Percentiles rank a stretch among this genome's conserved stretches.
phyloP scores from a whole-genome alignment of 2,113 vertebrate species.

The Clinocottus analis region DNA sequence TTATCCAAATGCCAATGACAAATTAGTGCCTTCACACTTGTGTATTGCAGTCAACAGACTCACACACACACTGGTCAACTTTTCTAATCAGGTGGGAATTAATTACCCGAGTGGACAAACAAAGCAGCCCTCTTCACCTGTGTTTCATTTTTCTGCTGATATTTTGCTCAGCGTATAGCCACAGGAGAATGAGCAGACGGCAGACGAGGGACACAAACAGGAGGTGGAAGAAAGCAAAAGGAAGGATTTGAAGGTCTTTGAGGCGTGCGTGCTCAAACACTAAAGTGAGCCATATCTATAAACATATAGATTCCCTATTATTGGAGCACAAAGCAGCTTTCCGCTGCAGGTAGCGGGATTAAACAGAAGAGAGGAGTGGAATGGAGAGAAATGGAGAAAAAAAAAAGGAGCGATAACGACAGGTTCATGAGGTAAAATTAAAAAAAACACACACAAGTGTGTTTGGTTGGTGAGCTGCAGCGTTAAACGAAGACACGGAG shows the following conservation, averaged over 20 bases:
- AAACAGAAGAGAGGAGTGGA: constrained; percentile 16
- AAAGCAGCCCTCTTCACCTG: constrained; percentile 59
- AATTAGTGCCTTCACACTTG: constrained; percentile 31
- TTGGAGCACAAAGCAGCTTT: constrained; percentile 52
- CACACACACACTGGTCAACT: constrained; percentile 3
- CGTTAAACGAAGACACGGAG: constrained; percentile 42
- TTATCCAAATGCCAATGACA: constrained; percentile 30
- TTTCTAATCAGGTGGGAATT: constrained; percentile 30
- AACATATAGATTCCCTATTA: constrained; percentile 61
- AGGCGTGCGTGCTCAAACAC: constrained; percentile 9
- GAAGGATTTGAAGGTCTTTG: constrained; percentile 43
- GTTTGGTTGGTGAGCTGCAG: constrained; percentile 27
- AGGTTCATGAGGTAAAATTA: constrained; percentile 23
- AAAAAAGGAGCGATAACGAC: constrained; percentile 34
- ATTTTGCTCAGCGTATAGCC: neutral
- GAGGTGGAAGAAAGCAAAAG: neutral
- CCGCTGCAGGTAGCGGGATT: constrained; percentile 46
- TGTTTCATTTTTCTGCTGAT: neutral
- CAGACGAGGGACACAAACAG: constrained; percentile 5
- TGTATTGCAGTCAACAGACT: constrained; percentile 1
- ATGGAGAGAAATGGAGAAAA: constrained; percentile 9
- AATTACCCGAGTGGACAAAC: constrained; percentile 26
- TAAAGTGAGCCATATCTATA: constrained; percentile 41
- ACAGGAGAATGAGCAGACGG: neutral
- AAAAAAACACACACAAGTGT: constrained; percentile 14